Conservation (phyloP, 1,140 invertebrate genomes). For the Spodoptera frugiperda region DNA sequence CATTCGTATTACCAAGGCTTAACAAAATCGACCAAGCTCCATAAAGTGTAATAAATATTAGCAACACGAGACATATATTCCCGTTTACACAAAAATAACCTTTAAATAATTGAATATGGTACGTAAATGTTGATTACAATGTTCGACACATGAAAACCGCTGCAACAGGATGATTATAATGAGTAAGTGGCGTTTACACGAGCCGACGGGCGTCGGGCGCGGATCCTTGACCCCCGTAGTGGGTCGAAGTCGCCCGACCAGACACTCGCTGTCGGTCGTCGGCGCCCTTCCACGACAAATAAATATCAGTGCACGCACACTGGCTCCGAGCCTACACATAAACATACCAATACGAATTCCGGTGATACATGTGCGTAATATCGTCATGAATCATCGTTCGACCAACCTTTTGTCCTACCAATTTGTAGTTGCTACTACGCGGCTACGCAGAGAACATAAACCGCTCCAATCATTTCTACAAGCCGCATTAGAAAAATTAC, state of each 20-base stretch:
- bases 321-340: slow-evolving; percentile 20
- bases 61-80: slow-evolving; percentile 15
- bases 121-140: slow-evolving; percentile 38
- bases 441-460: slow-evolving; percentile 20
- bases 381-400: slow-evolving; percentile 33
- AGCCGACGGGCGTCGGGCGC: slow-evolving; percentile 48
- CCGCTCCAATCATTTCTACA: slow-evolving; percentile 22
- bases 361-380: slow-evolving; percentile 7
- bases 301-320: slow-evolving; percentile 52
- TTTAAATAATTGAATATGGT: slow-evolving; percentile 29
- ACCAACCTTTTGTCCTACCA: slow-evolving; percentile 25
- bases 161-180: slow-evolving; percentile 50
- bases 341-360: slow-evolving; percentile 26
- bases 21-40: slow-evolving; percentile 3
- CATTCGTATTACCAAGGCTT: slow-evolving; percentile 9
- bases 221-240: slow-evolving; percentile 69
- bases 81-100: slow-evolving; percentile 5
- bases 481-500: slow-evolving; percentile 30
- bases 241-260: slow-evolving; percentile 56
- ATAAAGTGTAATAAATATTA: slow-evolving; percentile 10
- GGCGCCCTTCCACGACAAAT: slow-evolving; percentile 61
- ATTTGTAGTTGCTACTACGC: not conserved
- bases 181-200: slow-evolving; percentile 53
- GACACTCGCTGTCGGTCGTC: slow-evolving; percentile 55
- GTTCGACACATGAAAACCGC: slow-evolving; percentile 46